Evolutionary conservation across 2,797 vertebrate species (phyloP).

Genomic region (Megaceryle alcyon): DNA sequence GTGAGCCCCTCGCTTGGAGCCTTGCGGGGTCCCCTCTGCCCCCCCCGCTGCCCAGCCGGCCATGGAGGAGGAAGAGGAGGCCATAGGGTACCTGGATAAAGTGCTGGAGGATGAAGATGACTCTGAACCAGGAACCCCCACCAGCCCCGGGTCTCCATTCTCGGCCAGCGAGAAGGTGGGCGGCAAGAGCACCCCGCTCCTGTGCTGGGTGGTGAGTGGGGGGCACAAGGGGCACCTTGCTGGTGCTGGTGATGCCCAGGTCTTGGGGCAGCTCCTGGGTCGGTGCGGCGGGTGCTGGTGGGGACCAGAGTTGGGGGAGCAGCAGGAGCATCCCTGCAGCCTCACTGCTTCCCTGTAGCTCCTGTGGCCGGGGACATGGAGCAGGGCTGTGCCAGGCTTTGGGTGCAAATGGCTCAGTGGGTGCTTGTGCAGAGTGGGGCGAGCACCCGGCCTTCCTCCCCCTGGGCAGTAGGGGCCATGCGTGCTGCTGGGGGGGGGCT

Average conservation of each 20-base stretch:
- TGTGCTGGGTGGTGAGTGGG: background rate
- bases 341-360: rapidly evolving
- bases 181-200: background rate
- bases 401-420: background rate
- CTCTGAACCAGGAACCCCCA: constrained; percentile 85
- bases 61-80: constrained; percentile 97
- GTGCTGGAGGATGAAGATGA: constrained; percentile 93
- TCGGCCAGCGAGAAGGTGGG: constrained; percentile 78
- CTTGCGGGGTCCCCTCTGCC: constrained; percentile 38
- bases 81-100: constrained; percentile 91
- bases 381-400: background rate
- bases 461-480: rapidly evolving
- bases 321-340: background rate
- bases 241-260: background rate
- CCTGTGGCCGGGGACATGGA: background rate
- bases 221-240: background rate
- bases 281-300: rapidly evolving
- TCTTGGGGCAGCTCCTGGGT: background rate
- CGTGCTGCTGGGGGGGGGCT: background rate
- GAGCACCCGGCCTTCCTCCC: background rate
- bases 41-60: constrained; percentile 62
- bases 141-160: constrained; percentile 77
- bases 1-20: background rate
- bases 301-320: background rate
- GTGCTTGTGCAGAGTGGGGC: background rate